Base-by-base conservation (phyloP, 1,140 invertebrate species). In the Lithobius niger region DNA sequence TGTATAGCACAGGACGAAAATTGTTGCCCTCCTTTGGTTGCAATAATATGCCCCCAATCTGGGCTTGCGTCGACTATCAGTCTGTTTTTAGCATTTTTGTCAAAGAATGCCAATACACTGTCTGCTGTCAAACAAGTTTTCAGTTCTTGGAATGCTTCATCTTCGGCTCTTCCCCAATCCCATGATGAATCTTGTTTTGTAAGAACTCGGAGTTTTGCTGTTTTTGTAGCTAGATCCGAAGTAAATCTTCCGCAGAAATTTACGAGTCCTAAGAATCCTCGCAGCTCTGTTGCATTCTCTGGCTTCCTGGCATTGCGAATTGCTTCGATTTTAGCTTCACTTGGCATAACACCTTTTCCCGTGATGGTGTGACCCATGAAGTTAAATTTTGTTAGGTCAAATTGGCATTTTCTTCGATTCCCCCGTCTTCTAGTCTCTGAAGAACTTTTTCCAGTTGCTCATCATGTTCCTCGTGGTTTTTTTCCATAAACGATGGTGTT, bases 11-110 rank as follows among this genome's bases (percentile, higher is more conserved):
- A n/a, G n/a, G n/a, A n/a, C n/a, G n/a, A n/a, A n/a, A n/a, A n/a
- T 27, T n/a, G 27, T 25, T 48, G 27, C 22, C 43, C 47, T 52
- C 24, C n/a, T 42, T 52, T 31, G 27, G n/a, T n/a, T n/a, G n/a
- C n/a, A n/a, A n/a, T n/a, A n/a, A n/a, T n/a, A n/a, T 40, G 31
- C 31, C 31, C 31, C 31, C 66, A 15, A 13, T 68, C 65, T n/a
- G 70, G 71, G 55, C 68, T 71, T 0, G 71, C 71, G 63, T 75
- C 71, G 6, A 70, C 68, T 22, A 69, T 60, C 15, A 71, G 59
- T 42, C 61, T 52, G 3, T 68, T 72, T 47, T 62, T 27, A 13
- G 36, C 52, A 24, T 56, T 52, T 19, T n/a, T 1, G 40, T 66
- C 55, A 42, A 56, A 65, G 48, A 60, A 61, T 21, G 48, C 53